Evolutionary conservation across 1,140 invertebrate genomes (phyloP), one percentile per base, ranked within the genome.

Genomic region (Drosophila miranda): DNA sequence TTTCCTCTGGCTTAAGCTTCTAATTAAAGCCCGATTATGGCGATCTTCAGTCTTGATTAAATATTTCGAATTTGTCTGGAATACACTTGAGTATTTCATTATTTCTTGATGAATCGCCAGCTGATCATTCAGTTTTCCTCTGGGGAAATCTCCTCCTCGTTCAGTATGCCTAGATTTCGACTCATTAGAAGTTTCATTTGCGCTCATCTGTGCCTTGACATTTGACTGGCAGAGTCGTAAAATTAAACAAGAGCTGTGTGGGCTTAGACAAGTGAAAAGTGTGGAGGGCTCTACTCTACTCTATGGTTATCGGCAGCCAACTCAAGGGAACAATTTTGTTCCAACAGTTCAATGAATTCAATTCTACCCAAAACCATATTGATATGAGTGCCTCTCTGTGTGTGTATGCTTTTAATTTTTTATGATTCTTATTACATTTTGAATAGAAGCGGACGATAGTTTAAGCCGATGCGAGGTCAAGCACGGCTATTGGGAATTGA

Each of bases 391-490:
- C 28, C 50, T 50, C 30, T 26, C 28, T 54, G 41, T n/a, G 5
- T 8, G 11, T 60, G 51, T 44, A 21, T 34, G 23, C 50, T 73
- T 75, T 55, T 62, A 80, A 76, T 69, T 80, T 79, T 80, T 78
- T 82, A 78, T 82, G 66, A 70, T 78, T 82, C 51, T 78, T 72
- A 82, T 78, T 77, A 81, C 78, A 81, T 63, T 70, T 51, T 62
- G 52, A 67, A 56, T 45, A 6, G 5, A 4, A 4, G 23, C 23
- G 23, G 23, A 26, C 23, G 23, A 26, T 26, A 26, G 23, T 26
- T 26, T 5, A 26, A 5, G 23, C 23, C 23, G 43, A 59, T 49
- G 46, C 75, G 79, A 83, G 78, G 78, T 81, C 78, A 81, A 74
- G 75, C 76, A 64, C 58, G 73, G 21, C 50, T 64, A 76, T 56